Conservation (phyloP, 2,113 vertebrate genomes). For the Nannobrachium achirus region DNA sequence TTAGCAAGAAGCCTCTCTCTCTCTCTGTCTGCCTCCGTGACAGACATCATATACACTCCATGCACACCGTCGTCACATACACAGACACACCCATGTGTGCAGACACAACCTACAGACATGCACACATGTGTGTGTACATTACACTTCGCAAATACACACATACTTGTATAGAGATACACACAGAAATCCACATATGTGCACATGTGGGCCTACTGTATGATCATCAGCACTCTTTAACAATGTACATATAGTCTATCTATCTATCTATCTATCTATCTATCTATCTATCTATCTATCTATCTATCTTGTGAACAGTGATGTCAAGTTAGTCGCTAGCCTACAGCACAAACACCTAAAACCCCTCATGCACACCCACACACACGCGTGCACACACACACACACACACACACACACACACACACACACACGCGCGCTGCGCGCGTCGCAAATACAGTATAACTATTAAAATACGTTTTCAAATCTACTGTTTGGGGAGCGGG, state of each 20-base stretch:
- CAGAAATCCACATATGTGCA: too few relatives aligned
- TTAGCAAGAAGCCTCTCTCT: too few relatives aligned
- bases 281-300: too few relatives aligned
- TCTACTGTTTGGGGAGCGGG: too few relatives aligned
- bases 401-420: conserved; percentile 8
- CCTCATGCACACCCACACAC: background rate
- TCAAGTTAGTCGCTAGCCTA: too few relatives aligned
- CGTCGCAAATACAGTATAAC: too few relatives aligned
- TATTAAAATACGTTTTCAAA: too few relatives aligned
- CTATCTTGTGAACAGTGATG: too few relatives aligned
- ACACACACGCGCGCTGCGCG: background rate
- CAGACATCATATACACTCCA: conserved; percentile 1
- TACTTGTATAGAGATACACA: background rate
- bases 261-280: too few relatives aligned
- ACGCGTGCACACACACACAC: conserved; percentile 4
- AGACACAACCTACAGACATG: background rate
- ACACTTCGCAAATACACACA: background rate
- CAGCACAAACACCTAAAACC: background rate
- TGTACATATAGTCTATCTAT: too few relatives aligned
- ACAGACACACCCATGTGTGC: background rate
- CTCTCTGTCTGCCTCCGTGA: background rate
- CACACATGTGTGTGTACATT: background rate
- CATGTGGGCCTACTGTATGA: too few relatives aligned
- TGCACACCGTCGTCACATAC: background rate
- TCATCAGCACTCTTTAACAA: too few relatives aligned